Conservation (phyloP, 2,113 vertebrate genomes). For the Tragelaphus scriptus region DNA sequence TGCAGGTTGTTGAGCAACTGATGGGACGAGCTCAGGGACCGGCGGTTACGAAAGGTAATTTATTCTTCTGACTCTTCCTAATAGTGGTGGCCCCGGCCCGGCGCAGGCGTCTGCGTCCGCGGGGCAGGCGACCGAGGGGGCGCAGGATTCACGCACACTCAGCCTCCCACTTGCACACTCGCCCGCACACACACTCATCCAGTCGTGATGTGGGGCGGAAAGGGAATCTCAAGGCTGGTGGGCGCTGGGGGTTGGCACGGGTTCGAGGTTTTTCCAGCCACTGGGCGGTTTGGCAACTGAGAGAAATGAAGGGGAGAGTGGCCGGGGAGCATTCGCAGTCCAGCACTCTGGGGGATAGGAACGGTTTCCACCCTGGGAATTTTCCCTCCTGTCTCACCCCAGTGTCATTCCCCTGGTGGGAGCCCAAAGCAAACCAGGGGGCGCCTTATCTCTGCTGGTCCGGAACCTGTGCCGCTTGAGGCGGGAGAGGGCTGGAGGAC, state of each 20-base stretch:
- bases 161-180: background rate
- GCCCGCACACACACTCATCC: conserved; percentile 8
- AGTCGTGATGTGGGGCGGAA: conserved; percentile 39
- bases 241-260: conserved; percentile 26
- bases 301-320: background rate
- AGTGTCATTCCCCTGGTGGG: conserved; percentile 1
- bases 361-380: background rate
- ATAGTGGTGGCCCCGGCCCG: background rate
- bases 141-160: background rate
- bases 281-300: background rate
- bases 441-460: conserved; percentile 19
- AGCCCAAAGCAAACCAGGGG: conserved; percentile 26
- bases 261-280: background rate
- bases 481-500: conserved; percentile 21
- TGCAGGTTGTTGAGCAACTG: conserved; percentile 80
- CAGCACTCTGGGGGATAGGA: background rate
- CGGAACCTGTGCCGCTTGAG: background rate
- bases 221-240: conserved; percentile 30
- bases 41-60: conserved; percentile 78
- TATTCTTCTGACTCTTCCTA: conserved; percentile 9
- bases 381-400: background rate
- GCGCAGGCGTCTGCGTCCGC: conserved; percentile 1
- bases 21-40: conserved; percentile 74
- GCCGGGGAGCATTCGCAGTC: background rate
- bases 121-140: background rate